phyloP scores from a whole-genome alignment of 2,113 vertebrate species.

The Sinocyclocheilus grahami region DNA sequence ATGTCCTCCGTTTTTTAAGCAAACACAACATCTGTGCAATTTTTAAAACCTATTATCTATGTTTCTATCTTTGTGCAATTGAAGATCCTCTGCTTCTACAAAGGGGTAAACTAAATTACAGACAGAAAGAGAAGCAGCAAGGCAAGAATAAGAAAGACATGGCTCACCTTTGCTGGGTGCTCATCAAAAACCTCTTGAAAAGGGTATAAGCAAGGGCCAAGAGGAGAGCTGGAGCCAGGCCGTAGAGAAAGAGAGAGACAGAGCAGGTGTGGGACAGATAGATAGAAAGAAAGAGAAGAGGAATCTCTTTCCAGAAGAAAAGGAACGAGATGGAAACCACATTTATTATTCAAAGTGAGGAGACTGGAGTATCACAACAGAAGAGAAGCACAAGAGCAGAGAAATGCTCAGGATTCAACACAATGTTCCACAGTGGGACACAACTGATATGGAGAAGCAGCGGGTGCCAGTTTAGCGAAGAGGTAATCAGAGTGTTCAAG shows the following conservation, averaged over 20 bases:
- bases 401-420: background rate
- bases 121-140: conserved; percentile 26
- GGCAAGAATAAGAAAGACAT: conserved; percentile 37
- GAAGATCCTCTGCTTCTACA: background rate
- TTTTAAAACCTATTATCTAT: background rate
- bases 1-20: background rate
- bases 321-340: conserved; percentile 5
- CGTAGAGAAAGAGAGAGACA: conserved; percentile 57
- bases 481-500: background rate
- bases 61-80: background rate
- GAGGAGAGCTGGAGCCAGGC: conserved; percentile 74
- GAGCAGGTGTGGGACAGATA: conserved; percentile 35
- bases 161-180: conserved; percentile 67
- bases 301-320: background rate
- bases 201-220: conserved; percentile 76
- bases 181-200: conserved; percentile 57
- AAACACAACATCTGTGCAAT: background rate
- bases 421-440: background rate
- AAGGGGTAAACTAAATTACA: background rate
- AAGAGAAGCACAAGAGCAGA: conserved; percentile 17
- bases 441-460: background rate
- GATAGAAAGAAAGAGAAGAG: background rate
- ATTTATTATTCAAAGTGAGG: conserved; percentile 27
- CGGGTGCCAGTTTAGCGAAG: background rate
- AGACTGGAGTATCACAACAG: conserved; percentile 13